phyloP scores from a whole-genome alignment of 2,888 invertebrate genomes.

The Antheraea yamamai region DNA sequence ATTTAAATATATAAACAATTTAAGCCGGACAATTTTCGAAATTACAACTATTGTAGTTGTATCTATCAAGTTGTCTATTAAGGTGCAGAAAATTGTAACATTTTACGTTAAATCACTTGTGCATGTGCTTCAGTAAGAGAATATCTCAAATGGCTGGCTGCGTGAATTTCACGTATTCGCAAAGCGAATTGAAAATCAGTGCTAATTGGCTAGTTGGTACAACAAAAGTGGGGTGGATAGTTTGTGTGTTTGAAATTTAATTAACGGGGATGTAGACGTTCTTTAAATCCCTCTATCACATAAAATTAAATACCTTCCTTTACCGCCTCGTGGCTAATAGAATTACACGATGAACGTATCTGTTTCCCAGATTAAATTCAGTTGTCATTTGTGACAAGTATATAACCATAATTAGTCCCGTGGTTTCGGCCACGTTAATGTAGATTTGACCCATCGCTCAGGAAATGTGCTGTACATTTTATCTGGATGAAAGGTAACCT shows the following conservation, averaged over 20 bases:
- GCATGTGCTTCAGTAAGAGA: not conserved
- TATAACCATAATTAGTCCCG: not conserved
- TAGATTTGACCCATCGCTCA: too few species aligned
- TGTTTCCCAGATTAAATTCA: not conserved
- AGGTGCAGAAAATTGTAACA: too few species aligned
- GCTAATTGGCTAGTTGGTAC: slow-evolving; percentile 37
- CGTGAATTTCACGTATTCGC: slow-evolving; percentile 21
- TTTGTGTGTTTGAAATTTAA: slow-evolving; percentile 42
- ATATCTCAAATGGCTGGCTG: slow-evolving; percentile 11
- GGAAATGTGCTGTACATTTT: too few species aligned
- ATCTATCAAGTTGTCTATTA: too few species aligned
- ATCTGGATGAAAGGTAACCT: too few species aligned
- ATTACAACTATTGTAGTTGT: too few species aligned
- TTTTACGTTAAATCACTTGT: not conserved
- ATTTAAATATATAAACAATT: not conserved
- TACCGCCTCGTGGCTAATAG: not conserved
- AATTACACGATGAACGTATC: not conserved
- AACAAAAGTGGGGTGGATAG: slow-evolving; percentile 34
- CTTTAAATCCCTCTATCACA: slow-evolving; percentile 26
- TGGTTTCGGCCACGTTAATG: too few species aligned
- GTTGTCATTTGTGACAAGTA: not conserved
- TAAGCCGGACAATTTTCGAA: too few species aligned
- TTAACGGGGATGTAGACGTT: slow-evolving; percentile 41
- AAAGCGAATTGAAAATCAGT: slow-evolving; percentile 30
- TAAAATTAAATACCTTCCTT: not conserved